Evolutionary conservation across 2,797 vertebrate genomes (phyloP).

Genomic region (Paratrypauchen microcephalus): DNA sequence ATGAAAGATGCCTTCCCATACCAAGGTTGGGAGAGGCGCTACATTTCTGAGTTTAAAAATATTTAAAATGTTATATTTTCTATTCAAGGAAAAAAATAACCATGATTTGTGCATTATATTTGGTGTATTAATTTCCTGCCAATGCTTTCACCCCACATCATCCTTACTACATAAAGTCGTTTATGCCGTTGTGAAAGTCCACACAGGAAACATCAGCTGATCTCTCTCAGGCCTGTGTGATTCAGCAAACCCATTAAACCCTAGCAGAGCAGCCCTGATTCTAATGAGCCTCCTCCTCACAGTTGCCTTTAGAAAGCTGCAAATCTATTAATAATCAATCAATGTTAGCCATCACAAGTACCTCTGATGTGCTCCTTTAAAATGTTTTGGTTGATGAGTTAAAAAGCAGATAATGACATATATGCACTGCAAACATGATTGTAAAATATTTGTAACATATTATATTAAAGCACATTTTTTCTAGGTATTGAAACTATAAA

Average conservation of each 20-base stretch:
- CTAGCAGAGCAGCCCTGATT: background rate
- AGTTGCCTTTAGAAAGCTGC: background rate
- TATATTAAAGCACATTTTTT: too few species aligned
- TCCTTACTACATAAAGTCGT: conserved; percentile 36
- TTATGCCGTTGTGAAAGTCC: conserved; percentile 25
- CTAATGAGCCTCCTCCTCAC: background rate
- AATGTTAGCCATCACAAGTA: background rate
- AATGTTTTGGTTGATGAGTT: too few species aligned
- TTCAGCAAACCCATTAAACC: conserved; percentile 15
- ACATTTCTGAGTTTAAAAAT: too few species aligned
- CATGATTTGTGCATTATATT: background rate
- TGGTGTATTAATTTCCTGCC: conserved; percentile 8
- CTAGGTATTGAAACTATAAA: too few species aligned
- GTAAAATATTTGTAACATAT: too few species aligned
- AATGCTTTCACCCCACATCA: conserved; percentile 9
- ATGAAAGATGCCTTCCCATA: too few species aligned
- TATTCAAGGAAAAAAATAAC: too few species aligned
- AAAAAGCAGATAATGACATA: too few species aligned
- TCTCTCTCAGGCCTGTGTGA: conserved; percentile 10
- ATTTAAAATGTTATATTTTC: too few species aligned
- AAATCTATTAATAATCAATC: background rate
- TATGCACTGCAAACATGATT: too few species aligned
- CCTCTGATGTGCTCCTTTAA: too few species aligned
- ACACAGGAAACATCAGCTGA: conserved; percentile 23
- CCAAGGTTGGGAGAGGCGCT: too few species aligned